A percentile compares a stretch with the other conserved stretches of the same genome.
Conservation (phyloP, 2,797 vertebrate genomes). For the Acomys russatus region DNA sequence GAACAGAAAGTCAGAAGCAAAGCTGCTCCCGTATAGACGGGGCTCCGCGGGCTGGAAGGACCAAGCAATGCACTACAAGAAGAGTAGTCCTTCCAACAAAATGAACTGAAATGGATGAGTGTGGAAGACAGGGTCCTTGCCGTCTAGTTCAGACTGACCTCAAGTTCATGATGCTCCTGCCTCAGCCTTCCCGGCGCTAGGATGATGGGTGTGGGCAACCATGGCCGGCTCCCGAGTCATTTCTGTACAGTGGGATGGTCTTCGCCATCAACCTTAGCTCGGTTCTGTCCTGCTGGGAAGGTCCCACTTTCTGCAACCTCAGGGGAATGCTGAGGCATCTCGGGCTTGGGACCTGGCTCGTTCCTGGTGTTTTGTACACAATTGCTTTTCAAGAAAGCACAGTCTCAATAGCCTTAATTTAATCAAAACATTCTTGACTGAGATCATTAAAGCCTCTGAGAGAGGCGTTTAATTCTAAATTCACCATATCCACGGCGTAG, state of each 20-base stretch:
- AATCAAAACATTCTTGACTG: slow-evolving; percentile 88
- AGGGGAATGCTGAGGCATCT: slow-evolving; percentile 3
- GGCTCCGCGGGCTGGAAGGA: background rate
- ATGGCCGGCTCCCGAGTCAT: background rate
- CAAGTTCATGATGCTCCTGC: background rate
- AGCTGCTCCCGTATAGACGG: background rate
- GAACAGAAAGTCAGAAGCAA: background rate
- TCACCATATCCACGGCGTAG: slow-evolving; percentile 85
- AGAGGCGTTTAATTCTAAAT: slow-evolving; percentile 88
- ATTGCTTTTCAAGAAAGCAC: slow-evolving; percentile 82
- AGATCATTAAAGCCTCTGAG: slow-evolving; percentile 87
- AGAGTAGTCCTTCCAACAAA: background rate
- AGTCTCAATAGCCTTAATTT: slow-evolving; percentile 87
- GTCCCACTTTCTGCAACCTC: slow-evolving; percentile 46
- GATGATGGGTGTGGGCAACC: background rate
- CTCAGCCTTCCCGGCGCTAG: background rate
- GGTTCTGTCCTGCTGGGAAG: background rate
- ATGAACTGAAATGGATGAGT: background rate
- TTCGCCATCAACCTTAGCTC: slow-evolving; percentile 32
- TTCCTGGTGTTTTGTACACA: slow-evolving; percentile 78
- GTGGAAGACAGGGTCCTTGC: background rate
- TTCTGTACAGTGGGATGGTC: rapidly evolving
- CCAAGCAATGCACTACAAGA: background rate
- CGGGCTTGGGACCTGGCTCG: slow-evolving; percentile 59
- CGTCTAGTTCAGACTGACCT: background rate